These are phyloP conservation scores for Argyrosomus regius DNA, from an alignment of 2,797 vertebrate genomes.

Conservation along the genomic window DNA sequence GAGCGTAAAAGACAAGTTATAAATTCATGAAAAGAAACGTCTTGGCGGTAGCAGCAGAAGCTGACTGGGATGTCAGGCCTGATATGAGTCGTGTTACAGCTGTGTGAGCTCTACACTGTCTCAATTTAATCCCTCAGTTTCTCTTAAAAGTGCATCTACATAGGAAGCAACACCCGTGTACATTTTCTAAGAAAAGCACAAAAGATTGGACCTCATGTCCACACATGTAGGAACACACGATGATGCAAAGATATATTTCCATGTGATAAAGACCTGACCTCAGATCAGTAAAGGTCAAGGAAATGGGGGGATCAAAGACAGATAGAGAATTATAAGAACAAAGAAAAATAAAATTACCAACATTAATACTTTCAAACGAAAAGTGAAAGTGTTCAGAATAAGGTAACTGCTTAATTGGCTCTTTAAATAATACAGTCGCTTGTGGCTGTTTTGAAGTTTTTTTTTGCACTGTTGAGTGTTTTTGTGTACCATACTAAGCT, in stretches of 20 bases:
- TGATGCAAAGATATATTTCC: not conserved
- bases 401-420: conserved; percentile 18
- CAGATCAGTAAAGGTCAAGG: not conserved
- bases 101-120: not conserved
- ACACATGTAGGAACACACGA: not conserved
- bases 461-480: conserved; percentile 16
- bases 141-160: conserved; percentile 12
- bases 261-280: not conserved
- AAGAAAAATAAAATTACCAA: not conserved
- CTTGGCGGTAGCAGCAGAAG: conserved; percentile 39
- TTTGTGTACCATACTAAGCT: conserved; percentile 14
- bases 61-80: conserved; percentile 58
- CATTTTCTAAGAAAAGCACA: too few relatives aligned
- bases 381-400: not conserved
- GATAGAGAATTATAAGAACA: not conserved
- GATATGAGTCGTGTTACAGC: conserved; percentile 27
- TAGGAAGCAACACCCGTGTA: not conserved
- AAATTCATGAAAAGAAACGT: conserved; percentile 64
- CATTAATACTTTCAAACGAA: not conserved
- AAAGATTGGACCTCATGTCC: too few relatives aligned
- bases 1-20: conserved; percentile 54
- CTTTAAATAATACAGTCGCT: not conserved
- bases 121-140: conserved; percentile 28
- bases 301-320: not conserved
- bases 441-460: conserved; percentile 9